Evolutionary conservation across 1,140 invertebrate species (phyloP), one percentile per base, ranked within the genome.

Genomic region (Brachionus rubens): DNA sequence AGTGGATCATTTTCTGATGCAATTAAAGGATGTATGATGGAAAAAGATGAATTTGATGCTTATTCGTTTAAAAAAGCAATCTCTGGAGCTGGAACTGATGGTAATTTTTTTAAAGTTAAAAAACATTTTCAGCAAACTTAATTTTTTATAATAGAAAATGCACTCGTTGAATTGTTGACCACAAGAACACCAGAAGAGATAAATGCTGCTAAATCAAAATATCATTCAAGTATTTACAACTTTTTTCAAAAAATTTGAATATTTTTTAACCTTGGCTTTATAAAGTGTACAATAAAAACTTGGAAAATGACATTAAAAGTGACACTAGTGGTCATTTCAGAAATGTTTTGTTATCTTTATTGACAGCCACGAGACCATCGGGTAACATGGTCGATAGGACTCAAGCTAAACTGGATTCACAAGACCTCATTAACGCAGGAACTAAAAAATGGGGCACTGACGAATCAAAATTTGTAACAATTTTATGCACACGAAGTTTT

Each of bases 1-100:
- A 84, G 82, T 79, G 83, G 85, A 5, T 81, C 83, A 62, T 84
- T 85, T 65, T 56, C 77, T 28, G 79, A 81, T 28, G 79, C 80
- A 2, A 77, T 82, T 50, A 80, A 81, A 76, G 79, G 78, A 6
- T 78, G 85, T 6, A 79, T 82, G 76, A 78, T 82, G 79, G 76
- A 76, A 2, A 80, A 82, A n/a, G 82, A 80, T 4, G 83, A 85
- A 46, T 85, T 81, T 80, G 84, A 85, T 78, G 84, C 84, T 3
- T 77, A 80, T 47, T 78, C 81, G 41, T 79, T 85, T 19, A 77
- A 78, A 19, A 83, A 82, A 76, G 83, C 85, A 19, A 84, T 85
- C 56, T 83, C 84, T 79, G 83, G 83, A 77, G 77, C 47, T 1
- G 87, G 87, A 28, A 88, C 87, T 56, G 85, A 85, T 79, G 87